Base-by-base conservation (phyloP, 2,888 invertebrate genomes). In the Nineta flava region DNA sequence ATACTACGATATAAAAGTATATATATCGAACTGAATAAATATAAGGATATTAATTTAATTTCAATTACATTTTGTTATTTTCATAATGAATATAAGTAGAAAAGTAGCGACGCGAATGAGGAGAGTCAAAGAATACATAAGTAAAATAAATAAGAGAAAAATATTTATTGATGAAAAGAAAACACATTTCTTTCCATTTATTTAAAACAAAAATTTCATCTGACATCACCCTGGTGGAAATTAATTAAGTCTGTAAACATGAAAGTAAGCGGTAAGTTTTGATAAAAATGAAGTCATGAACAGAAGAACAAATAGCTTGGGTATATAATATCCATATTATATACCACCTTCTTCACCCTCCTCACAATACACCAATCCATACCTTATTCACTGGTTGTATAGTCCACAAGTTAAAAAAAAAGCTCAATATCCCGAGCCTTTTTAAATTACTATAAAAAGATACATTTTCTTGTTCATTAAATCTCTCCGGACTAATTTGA, bases 381-480 rank as follows among this genome's bases (percentile, higher is more conserved):
- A 17, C 42, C 16, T 42, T 42, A 15, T 42, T 17, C 42, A 42
- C 42, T 16, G 13, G n/a, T 26, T 26, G 26, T 26, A 26, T 26
- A 26, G 26, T 26, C 26, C 26, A 26, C 26, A 26, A 26, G 26
- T 26, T 26, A 26, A 26, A 26, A 26, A 26, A 38, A 38, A 38
- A 38, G 38, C 44, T 13, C 44, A 21, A 19, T 61, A 61, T 62
- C 59, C 57, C 61, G 63, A 60, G 59, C 58, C 59, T 62, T 60
- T 63, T 65, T 65, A 67, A 66, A 67, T 66, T 66, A 66, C 65
- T 62, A 65, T 64, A 64, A 65, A 67, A 67, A 65, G 66, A 64
- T 66, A 67, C 67, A 65, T 67, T 67, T 67, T 67, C 64, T 60
- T 63, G 61, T 67, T 67, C 67, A 67, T 67, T 67, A 67, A 67